Percentiles rank a stretch among this genome's conserved stretches.
phyloP scores from a whole-genome alignment of 2,888 invertebrate genomes.

The Matsumyia berberina region DNA sequence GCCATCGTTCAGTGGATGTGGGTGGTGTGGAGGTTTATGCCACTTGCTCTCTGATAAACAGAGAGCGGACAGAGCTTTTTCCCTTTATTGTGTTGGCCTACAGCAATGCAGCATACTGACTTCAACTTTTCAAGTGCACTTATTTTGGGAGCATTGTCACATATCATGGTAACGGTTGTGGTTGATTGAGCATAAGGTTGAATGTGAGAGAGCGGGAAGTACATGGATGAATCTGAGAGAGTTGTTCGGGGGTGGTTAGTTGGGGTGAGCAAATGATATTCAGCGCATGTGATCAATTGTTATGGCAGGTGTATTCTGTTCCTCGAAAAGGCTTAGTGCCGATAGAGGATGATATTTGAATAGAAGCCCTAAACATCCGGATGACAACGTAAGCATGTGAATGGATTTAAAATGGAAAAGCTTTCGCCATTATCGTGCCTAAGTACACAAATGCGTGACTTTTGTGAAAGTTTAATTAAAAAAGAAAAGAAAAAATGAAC shows the following conservation, averaged over 20 bases:
- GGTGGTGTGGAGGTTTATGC: not conserved
- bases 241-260: conserved; percentile 19
- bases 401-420: conserved; percentile 34
- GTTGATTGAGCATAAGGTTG: conserved; percentile 26
- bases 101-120: conserved; percentile 67
- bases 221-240: conserved; percentile 17
- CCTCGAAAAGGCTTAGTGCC: not conserved
- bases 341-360: conserved; percentile 14
- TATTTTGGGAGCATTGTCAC: conserved; percentile 37
- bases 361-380: conserved; percentile 5
- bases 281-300: conserved; percentile 60
- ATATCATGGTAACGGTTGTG: conserved; percentile 38
- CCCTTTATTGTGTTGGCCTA: conserved; percentile 9
- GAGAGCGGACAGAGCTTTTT: conserved; percentile 59
- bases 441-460: conserved; percentile 54
- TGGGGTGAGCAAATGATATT: conserved; percentile 25
- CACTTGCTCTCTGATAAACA: conserved; percentile 46
- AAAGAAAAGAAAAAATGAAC: conserved; percentile 12
- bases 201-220: conserved; percentile 33
- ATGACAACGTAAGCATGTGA: conserved; percentile 21
- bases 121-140: conserved; percentile 67
- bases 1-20: not conserved
- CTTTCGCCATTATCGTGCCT: conserved; percentile 32
- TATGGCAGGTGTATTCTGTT: conserved; percentile 46
- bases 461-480: conserved; percentile 55